Base-by-base conservation (phyloP, 2,797 vertebrate genomes). In the Otus scops region DNA sequence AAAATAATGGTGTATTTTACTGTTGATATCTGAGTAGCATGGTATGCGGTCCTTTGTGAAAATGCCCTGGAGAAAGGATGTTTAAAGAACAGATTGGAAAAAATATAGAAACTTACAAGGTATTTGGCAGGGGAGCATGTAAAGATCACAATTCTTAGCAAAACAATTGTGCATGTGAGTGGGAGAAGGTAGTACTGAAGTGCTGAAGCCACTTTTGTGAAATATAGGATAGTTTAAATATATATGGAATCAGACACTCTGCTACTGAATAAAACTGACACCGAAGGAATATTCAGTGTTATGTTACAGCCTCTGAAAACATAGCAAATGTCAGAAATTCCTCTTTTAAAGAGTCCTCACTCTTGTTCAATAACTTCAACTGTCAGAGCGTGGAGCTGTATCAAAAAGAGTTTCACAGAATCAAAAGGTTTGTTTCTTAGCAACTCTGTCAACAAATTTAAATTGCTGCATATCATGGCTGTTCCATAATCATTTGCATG, bases 361-460 rank as follows among this genome's bases (percentile, higher is more conserved):
- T 98, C 96, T 97, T 97, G 95, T 96, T 97, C 96, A 94, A 95
- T 97, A 97, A 97, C 96, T 98, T 98, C 93, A 96, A 70, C 93
- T 97, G 96, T 97, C 97, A 97, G 82, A 93, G 70, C 20, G 23
- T 89, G 91, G 83, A 96, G 87, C 89, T 70, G 85, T 97, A 98
- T 97, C 92, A 95, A 96, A 95, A 96, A 97, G 70, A 68, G 81
- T 96, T 97, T 95, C 96, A 90, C 15, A 85, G 96, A 97, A 97
- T 96, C 85, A 95, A 97, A 97, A 96, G 90, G 63, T 93, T 97
- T 96, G 92, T 97, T 97, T 95, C 97, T 97, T 97, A 97, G 96
- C 96, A 97, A 98, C 95, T 94, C 93, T 97, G 95, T 98, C 95
- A 97, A 94, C 88, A 97, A 93, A 96, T 96, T 95, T 96, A 97